A percentile compares a stretch with the other conserved stretches of the same genome.
Conservation (phyloP, 2,888 invertebrate species). For the Gnatocerus cornutus region DNA sequence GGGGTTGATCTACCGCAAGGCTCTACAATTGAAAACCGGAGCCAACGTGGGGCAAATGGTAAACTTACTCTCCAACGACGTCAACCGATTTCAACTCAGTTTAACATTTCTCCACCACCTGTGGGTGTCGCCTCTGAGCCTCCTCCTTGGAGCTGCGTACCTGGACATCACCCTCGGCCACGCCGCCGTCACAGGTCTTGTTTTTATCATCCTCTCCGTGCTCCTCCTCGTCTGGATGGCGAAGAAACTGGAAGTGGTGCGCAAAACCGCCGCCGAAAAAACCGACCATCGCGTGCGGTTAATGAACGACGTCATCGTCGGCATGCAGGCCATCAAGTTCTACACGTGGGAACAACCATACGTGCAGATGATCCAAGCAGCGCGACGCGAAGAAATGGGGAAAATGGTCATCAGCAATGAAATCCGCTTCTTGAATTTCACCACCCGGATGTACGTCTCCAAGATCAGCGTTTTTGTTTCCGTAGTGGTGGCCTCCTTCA, state of each 20-base stretch:
- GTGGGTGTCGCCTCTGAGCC: not conserved
- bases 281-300: not conserved
- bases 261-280: not conserved
- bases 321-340: conserved; percentile 9
- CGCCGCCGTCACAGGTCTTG: too few relatives aligned
- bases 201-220: not conserved
- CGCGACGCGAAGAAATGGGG: not conserved
- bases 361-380: too few relatives aligned
- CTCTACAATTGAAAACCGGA: not conserved
- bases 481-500: not conserved
- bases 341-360: conserved; percentile 19
- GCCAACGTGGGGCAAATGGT: not conserved
- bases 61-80: not conserved
- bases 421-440: too few relatives aligned
- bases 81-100: not conserved
- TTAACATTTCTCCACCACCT: not conserved
- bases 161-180: too few relatives aligned
- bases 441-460: not conserved
- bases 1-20: not conserved
- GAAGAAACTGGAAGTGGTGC: not conserved
- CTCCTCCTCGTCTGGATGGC: not conserved
- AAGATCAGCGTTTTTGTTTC: not conserved
- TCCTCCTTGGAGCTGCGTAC: not conserved
- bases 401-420: not conserved
- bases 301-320: conserved; percentile 13